phyloP scores from a whole-genome alignment of 2,797 vertebrate species.

The Parotocinclus haroldoi region DNA sequence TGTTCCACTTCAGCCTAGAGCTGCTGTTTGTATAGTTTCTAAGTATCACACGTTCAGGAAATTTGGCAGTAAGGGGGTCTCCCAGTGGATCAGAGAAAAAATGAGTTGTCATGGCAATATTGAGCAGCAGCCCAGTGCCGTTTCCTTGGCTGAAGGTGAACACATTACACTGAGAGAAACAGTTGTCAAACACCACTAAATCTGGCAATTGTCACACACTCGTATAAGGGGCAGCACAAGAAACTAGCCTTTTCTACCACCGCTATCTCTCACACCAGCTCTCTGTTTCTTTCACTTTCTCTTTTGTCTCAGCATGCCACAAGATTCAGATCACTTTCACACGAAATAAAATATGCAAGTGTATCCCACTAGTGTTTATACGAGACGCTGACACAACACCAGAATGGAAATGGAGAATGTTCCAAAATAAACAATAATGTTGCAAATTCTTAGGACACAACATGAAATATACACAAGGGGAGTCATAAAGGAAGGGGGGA shows the following conservation, averaged over 20 bases:
- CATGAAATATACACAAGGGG: not conserved
- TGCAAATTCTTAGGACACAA: conserved; percentile 49
- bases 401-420: conserved; percentile 26
- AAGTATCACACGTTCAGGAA: conserved; percentile 17
- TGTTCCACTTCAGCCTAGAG: not conserved
- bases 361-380: conserved; percentile 45
- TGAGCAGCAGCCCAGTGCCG: conserved; percentile 38
- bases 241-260: too few relatives aligned
- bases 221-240: too few relatives aligned
- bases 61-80: conserved; percentile 24
- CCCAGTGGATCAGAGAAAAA: conserved; percentile 13
- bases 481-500: not conserved
- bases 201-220: conserved; percentile 18
- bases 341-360: not conserved
- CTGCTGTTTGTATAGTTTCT: conserved; percentile 12
- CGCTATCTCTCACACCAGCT: too few relatives aligned
- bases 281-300: too few relatives aligned
- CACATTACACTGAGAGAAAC: conserved; percentile 18
- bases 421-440: conserved; percentile 62
- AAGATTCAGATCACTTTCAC: not conserved
- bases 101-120: conserved; percentile 37
- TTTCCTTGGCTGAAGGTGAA: conserved; percentile 31
- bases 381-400: conserved; percentile 53
- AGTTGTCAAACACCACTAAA: conserved; percentile 19
- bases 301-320: not conserved